phyloP scores from a whole-genome alignment of 1,140 invertebrate species.

The Brachionus angularis region DNA sequence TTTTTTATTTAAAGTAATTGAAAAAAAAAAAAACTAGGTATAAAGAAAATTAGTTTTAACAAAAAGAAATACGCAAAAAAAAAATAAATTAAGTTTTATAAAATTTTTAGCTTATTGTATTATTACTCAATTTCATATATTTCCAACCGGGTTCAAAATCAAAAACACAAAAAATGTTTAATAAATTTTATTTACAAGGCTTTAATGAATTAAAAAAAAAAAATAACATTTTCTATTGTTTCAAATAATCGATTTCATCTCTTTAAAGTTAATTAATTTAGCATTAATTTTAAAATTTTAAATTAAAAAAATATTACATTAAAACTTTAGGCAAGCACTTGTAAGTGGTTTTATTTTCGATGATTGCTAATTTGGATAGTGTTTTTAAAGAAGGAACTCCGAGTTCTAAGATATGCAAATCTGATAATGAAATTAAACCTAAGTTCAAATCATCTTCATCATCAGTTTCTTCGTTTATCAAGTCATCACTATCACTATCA shows the following conservation, averaged over 20 bases:
- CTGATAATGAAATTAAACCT: constrained; percentile 27
- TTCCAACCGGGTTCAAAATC: too few species aligned
- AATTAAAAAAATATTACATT: constrained; percentile 56
- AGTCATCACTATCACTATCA: constrained; percentile 43
- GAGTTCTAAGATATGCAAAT: constrained; percentile 43
- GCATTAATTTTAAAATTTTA: background rate
- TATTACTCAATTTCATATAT: too few species aligned
- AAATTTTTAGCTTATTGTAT: too few species aligned
- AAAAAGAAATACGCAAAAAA: too few species aligned
- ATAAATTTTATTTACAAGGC: background rate
- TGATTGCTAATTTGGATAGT: constrained; percentile 64
- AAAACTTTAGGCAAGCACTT: constrained; percentile 64
- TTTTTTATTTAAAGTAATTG: background rate
- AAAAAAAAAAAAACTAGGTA: background rate
- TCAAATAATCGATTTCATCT: constrained; percentile 7
- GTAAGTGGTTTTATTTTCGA: constrained; percentile 65
- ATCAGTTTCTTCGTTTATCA: constrained; percentile 31
- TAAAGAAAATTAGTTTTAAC: background rate
- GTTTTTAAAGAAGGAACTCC: constrained; percentile 65
- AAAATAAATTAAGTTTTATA: too few species aligned
- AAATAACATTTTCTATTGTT: background rate
- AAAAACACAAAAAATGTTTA: constrained; percentile 12
- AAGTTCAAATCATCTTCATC: background rate
- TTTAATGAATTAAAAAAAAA: background rate
- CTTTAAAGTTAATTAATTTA: background rate